Percentiles rank a stretch among this genome's conserved stretches.
These are phyloP conservation scores for Syrphus vitripennis DNA, from an alignment of 2,888 invertebrate species.

Conservation along the genomic window DNA sequence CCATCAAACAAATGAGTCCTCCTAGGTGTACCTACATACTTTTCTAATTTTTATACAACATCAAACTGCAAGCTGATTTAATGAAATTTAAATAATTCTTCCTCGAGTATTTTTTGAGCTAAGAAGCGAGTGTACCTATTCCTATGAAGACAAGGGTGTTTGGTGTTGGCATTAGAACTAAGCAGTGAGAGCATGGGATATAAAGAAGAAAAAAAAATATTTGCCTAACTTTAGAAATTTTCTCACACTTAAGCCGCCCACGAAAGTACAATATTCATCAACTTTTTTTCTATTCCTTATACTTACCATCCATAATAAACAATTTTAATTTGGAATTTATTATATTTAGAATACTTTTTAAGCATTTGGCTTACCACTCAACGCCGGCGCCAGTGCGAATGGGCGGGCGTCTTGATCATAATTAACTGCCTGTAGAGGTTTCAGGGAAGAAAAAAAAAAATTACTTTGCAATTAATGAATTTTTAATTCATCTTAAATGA, in stretches of 20 bases:
- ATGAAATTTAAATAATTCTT: conserved; percentile 70
- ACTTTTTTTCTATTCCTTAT: neutral
- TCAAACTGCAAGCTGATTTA: conserved; percentile 62
- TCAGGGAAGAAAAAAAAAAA: neutral
- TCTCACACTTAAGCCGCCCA: neutral
- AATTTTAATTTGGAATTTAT: conserved; percentile 58
- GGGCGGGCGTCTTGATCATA: conserved; percentile 24
- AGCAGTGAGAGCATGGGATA: neutral
- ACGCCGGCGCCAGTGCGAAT: neutral
- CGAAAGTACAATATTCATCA: neutral
- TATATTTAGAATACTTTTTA: conserved; percentile 43
- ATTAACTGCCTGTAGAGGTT: conserved; percentile 34
- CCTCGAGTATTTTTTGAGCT: conserved; percentile 7
- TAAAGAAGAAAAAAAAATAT: conserved; percentile 18
- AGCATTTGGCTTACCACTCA: conserved; percentile 54
- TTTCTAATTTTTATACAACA: conserved; percentile 1
- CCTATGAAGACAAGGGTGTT: neutral
- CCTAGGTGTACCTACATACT: neutral
- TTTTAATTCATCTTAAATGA: neutral
- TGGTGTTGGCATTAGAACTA: neutral
- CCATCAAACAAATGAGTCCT: neutral
- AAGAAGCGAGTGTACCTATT: neutral
- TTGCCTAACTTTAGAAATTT: conserved; percentile 34
- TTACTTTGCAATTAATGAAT: neutral
- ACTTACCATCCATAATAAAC: neutral